Conservation (phyloP, 1,140 invertebrate genomes). For the Papilio machaon region DNA sequence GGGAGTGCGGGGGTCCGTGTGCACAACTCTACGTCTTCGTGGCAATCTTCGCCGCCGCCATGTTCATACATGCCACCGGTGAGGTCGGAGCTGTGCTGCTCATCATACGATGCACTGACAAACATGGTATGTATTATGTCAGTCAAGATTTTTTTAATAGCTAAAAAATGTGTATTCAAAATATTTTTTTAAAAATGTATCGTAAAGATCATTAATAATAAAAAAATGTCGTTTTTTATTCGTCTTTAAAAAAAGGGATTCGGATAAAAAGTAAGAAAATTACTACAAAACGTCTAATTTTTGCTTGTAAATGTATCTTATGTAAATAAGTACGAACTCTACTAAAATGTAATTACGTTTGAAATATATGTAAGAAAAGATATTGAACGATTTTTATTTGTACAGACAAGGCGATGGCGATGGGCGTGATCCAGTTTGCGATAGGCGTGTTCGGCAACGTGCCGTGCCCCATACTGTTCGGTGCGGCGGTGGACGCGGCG, state of each 20-base stretch:
- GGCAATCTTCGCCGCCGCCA: conserved; percentile 92
- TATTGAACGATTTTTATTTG: neutral
- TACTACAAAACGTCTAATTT: too few species aligned
- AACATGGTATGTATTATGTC: conserved; percentile 80
- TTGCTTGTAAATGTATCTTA: too few species aligned
- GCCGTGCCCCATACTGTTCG: conserved; percentile 96
- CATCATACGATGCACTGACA: conserved; percentile 95
- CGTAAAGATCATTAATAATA: too few species aligned
- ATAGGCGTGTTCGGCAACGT: conserved; percentile 96
- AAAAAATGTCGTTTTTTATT: too few species aligned
- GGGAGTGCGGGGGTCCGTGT: conserved; percentile 91
- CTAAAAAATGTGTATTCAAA: too few species aligned
- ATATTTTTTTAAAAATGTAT: too few species aligned
- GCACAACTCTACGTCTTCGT: conserved; percentile 92
- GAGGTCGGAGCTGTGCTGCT: conserved; percentile 96
- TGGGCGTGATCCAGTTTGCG: conserved; percentile 96
- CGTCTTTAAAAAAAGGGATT: too few species aligned
- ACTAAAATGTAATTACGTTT: too few species aligned
- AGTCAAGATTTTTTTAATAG: too few species aligned
- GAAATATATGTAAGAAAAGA: too few species aligned
- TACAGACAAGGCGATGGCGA: conserved; percentile 94
- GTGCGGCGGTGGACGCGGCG: conserved; percentile 94
- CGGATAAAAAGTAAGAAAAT: too few species aligned
- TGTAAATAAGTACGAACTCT: too few species aligned
- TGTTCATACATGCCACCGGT: conserved; percentile 95